A percentile compares a stretch with the other conserved stretches of the same genome.
These are phyloP conservation scores for Ctenochaetus hawaiiensis DNA, from an alignment of 2,797 vertebrate genomes.

Conservation along the genomic window DNA sequence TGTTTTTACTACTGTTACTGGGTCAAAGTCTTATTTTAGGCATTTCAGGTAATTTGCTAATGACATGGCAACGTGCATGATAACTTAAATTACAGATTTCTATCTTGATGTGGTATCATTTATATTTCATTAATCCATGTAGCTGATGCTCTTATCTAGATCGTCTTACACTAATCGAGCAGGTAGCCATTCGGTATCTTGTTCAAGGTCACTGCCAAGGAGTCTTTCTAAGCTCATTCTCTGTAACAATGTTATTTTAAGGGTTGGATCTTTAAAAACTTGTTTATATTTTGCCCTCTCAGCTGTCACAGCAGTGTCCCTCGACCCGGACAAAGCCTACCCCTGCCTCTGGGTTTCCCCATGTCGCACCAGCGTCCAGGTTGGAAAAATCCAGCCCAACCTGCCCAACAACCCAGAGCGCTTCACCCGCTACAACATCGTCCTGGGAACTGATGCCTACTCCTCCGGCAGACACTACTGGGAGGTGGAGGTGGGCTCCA, in stretches of 20 bases:
- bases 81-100: conserved; percentile 28
- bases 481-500: conserved; percentile 84
- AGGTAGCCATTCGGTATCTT: conserved; percentile 32
- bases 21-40: not conserved
- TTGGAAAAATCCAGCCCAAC: conserved; percentile 78
- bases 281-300: not conserved
- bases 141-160: conserved; percentile 42
- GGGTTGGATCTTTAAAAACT: not conserved
- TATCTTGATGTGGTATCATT: conserved; percentile 41
- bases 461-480: conserved; percentile 83
- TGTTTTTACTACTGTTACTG: not conserved
- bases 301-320: conserved; percentile 71
- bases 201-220: conserved; percentile 45
- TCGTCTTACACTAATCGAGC: conserved; percentile 51
- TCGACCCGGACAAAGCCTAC: conserved; percentile 83
- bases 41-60: not conserved
- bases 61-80: conserved; percentile 8
- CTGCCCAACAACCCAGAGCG: conserved; percentile 84
- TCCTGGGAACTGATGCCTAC: conserved; percentile 83
- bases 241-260: conserved; percentile 8
- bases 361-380: conserved; percentile 75
- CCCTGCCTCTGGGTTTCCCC: conserved; percentile 81
- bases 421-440: conserved; percentile 85
- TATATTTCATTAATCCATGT: conserved; percentile 61
- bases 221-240: conserved; percentile 4